Percentiles rank a stretch among this genome's conserved stretches.
Conservation (phyloP, 1,140 invertebrate species). For the Microvelia longipes region DNA sequence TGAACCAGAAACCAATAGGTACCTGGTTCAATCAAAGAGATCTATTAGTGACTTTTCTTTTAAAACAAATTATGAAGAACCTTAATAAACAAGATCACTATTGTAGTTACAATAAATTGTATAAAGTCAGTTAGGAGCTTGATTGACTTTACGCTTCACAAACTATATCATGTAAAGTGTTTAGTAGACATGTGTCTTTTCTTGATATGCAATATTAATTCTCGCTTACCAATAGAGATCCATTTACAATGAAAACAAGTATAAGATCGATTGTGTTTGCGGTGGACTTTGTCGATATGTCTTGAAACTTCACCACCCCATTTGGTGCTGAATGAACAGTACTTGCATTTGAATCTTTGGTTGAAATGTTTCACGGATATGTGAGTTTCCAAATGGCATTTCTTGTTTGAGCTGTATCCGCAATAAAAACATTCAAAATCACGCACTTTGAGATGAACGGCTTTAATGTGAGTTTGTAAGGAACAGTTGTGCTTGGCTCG, state of each 20-base stretch:
- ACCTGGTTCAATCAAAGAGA: no score
- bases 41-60: no score
- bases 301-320: not conserved
- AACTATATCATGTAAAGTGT: no score
- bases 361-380: not conserved
- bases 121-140: no score
- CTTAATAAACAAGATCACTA: no score
- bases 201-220: no score
- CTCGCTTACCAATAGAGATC: not conserved
- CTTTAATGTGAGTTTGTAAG: not conserved
- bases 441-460: not conserved
- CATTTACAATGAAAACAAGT: not conserved
- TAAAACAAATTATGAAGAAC: no score
- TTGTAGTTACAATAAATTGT: no score
- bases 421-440: not conserved
- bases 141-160: no score
- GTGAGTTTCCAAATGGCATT: not conserved
- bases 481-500: no score
- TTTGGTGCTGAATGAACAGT: not conserved
- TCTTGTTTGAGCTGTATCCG: not conserved
- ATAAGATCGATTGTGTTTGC: not conserved
- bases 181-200: no score
- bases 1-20: no score
- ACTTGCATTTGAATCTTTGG: not conserved
- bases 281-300: not conserved